Percentiles rank a stretch among this genome's conserved stretches.
These are phyloP conservation scores for Acanthurus leucopareius DNA, from an alignment of 2,797 vertebrate species.

Conservation along the genomic window DNA sequence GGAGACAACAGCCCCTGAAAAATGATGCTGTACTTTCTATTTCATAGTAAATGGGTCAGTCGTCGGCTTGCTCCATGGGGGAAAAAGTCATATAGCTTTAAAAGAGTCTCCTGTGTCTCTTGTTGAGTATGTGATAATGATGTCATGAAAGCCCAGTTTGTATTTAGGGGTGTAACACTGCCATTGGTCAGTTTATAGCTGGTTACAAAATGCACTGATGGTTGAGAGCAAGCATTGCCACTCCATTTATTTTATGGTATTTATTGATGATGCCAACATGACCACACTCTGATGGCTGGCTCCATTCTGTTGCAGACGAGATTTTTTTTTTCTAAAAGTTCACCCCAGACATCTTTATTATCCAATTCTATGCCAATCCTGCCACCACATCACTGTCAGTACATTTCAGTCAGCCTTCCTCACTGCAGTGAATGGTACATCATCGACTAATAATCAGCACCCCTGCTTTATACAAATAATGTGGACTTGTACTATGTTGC, in stretches of 20 bases:
- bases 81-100: constrained; percentile 56
- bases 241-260: constrained; percentile 56
- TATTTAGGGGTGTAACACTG: constrained; percentile 54
- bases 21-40: constrained; percentile 56
- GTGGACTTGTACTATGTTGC: constrained; percentile 5
- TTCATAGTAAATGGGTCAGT: constrained; percentile 56
- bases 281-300: constrained; percentile 45
- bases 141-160: constrained; percentile 67
- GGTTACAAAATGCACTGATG: constrained; percentile 53
- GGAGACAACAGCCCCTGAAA: constrained; percentile 51
- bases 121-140: constrained; percentile 76
- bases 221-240: constrained; percentile 43
- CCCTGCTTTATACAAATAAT: not conserved
- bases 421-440: constrained; percentile 1
- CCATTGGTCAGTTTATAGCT: constrained; percentile 62
- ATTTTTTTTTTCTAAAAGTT: constrained; percentile 28
- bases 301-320: constrained; percentile 31
- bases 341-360: not conserved
- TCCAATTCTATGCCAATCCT: not conserved
- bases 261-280: constrained; percentile 43
- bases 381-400: constrained; percentile 16
- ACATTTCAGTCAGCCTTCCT: constrained; percentile 11
- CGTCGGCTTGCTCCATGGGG: constrained; percentile 35
- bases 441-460: not conserved
- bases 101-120: constrained; percentile 58